Base-by-base conservation (phyloP, 1,140 invertebrate species). In the Orchesella cincta region DNA sequence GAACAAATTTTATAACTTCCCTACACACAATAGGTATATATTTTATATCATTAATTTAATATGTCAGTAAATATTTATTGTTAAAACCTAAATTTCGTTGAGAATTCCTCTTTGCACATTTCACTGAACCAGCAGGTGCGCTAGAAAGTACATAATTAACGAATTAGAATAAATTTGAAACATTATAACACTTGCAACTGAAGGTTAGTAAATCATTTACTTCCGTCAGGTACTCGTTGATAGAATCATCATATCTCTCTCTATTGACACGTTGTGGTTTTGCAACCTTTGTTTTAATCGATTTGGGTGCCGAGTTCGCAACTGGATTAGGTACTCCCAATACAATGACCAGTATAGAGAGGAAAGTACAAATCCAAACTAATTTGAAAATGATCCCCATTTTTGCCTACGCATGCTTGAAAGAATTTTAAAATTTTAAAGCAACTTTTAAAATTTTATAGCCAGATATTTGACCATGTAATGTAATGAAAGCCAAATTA, bases 111-210 rank as follows among this genome's bases (percentile, higher is more conserved):
- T 84, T 96, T 95, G 86, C 94, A 96, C 1, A 94, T 90, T 86
- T 96, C 94, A 84, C 95, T 95, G 92, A 93, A 95, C 93, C 93
- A 95, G 84, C 94, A 95, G 34, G 92, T 94, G 83, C 94, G 89
- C 93, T 95, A 75, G 51, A 81, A 76, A 26, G 14, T 8, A 28
- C 20, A 73, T 29, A 12, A 73, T 83, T 75, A 84, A 85, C 77
- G 81, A 75, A 77, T 81, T 75, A 78, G 73, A 72, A 16, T 74
- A 20, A 54, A 31, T 29, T 23, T 46, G 29, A 57, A 74, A 18
- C 8, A 70, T 34, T 39, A 67, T 64, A 73, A 62, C 74, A 23
- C 72, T 34, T 54, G 23, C 23, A 36, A 29, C 57, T 29, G 1
- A 33, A 51, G 70, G 5, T 28, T 73, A 76, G 72, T 67, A 67